phyloP scores from a whole-genome alignment of 2,888 invertebrate species.

The Cephus nigrinus region DNA sequence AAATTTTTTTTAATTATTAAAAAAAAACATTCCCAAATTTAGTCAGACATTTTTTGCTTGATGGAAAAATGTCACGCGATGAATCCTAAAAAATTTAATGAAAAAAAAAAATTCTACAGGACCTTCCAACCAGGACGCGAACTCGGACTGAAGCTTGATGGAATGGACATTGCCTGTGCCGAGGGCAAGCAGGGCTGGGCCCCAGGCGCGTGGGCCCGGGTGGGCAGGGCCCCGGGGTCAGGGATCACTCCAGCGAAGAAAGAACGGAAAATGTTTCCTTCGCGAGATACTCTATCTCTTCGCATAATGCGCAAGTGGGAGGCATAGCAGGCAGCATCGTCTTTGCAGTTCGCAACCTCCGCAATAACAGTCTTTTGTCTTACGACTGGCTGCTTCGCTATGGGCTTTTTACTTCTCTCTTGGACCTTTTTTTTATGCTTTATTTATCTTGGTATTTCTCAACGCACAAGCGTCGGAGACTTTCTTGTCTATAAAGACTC shows the following conservation, averaged over 20 bases:
- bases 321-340: slow-evolving; percentile 26
- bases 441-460: neutral
- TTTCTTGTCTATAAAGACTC: no score
- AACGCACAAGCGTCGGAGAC: neutral
- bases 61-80: neutral
- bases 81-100: neutral
- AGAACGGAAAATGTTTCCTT: slow-evolving; percentile 25
- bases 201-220: slow-evolving; percentile 39
- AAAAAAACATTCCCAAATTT: neutral
- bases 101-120: slow-evolving; percentile 24
- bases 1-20: neutral
- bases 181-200: slow-evolving; percentile 19
- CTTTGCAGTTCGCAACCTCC: slow-evolving; percentile 27
- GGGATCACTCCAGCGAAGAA: slow-evolving; percentile 42
- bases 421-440: slow-evolving; percentile 24
- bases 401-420: slow-evolving; percentile 12
- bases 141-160: neutral
- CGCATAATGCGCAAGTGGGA: slow-evolving; percentile 57
- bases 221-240: slow-evolving; percentile 53
- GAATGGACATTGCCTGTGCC: slow-evolving; percentile 4
- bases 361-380: slow-evolving; percentile 39
- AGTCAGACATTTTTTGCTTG: neutral
- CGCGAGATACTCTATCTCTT: slow-evolving; percentile 51
- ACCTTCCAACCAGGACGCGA: neutral
- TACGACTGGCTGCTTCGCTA: slow-evolving; percentile 5